Conservation (phyloP, 2,888 invertebrate genomes). For the Electrophaes corylata region DNA sequence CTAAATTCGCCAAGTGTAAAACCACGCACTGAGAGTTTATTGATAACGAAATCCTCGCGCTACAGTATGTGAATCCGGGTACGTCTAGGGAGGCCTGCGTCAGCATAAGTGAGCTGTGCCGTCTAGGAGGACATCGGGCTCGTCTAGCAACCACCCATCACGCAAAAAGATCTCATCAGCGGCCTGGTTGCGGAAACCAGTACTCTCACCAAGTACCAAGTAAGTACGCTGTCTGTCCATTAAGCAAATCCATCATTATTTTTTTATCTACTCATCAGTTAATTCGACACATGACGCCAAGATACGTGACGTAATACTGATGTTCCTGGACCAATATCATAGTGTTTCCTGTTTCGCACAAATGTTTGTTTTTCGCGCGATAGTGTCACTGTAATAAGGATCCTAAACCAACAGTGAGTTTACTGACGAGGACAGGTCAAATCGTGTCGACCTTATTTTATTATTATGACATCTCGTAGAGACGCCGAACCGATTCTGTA, state of each 20-base stretch:
- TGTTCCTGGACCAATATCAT: slow-evolving; percentile 18
- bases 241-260: neutral
- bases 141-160: too few relatives aligned
- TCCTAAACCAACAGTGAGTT: slow-evolving; percentile 53
- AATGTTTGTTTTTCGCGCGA: slow-evolving; percentile 45
- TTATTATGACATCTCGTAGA: slow-evolving; percentile 31
- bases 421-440: slow-evolving; percentile 39
- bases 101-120: too few relatives aligned
- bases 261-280: neutral
- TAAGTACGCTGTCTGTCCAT: too few relatives aligned
- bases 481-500: neutral
- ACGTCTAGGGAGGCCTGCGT: too few relatives aligned
- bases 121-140: too few relatives aligned
- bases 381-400: slow-evolving; percentile 41
- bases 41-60: too few relatives aligned
- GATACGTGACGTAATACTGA: neutral
- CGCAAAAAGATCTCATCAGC: too few relatives aligned
- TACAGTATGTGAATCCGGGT: too few relatives aligned
- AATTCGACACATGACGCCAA: neutral
- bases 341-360: slow-evolving; percentile 41
- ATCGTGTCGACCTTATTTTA: slow-evolving; percentile 38
- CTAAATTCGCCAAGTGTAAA: too few relatives aligned
- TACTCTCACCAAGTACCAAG: too few relatives aligned
- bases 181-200: too few relatives aligned
- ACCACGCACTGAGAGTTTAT: too few relatives aligned